phyloP scores from a whole-genome alignment of 2,888 invertebrate genomes.

The Sceliomorpha sp. region DNA sequence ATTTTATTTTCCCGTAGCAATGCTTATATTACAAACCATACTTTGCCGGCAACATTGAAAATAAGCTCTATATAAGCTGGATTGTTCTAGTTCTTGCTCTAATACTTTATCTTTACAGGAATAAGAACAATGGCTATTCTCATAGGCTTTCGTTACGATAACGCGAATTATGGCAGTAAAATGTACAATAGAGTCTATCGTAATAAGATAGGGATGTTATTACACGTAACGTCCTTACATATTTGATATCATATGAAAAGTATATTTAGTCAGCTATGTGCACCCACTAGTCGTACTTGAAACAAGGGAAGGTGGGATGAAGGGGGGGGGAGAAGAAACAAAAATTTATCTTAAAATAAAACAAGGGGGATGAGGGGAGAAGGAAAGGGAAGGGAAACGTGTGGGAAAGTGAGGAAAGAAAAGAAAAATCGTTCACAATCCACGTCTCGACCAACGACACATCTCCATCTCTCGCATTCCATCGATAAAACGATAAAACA shows the following conservation, averaged over 20 bases:
- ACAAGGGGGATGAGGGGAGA: background rate
- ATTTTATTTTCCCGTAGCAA: slow-evolving; percentile 78
- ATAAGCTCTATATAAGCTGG: slow-evolving; percentile 80
- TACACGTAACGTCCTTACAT: slow-evolving; percentile 65
- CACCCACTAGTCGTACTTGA: slow-evolving; percentile 63
- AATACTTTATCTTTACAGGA: slow-evolving; percentile 74
- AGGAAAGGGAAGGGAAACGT: slow-evolving; percentile 6
- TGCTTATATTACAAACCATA: slow-evolving; percentile 81
- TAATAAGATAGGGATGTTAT: slow-evolving; percentile 62
- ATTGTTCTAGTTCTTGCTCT: slow-evolving; percentile 66
- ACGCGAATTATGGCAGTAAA: slow-evolving; percentile 78
- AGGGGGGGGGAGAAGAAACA: background rate
- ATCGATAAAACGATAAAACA: too few species aligned
- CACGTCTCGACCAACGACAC: too few species aligned
- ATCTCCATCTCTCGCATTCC: too few species aligned
- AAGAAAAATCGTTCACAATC: too few species aligned
- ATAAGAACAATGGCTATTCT: slow-evolving; percentile 74
- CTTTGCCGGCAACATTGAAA: slow-evolving; percentile 80
- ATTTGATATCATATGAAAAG: slow-evolving; percentile 65
- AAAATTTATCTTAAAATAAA: slow-evolving; percentile 1
- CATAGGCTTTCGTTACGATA: slow-evolving; percentile 73
- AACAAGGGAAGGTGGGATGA: background rate
- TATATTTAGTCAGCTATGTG: slow-evolving; percentile 64
- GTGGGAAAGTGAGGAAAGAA: background rate
- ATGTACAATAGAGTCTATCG: slow-evolving; percentile 78